Evolutionary conservation across 2,888 invertebrate species (phyloP).

Genomic region (Tinea trinotella): DNA sequence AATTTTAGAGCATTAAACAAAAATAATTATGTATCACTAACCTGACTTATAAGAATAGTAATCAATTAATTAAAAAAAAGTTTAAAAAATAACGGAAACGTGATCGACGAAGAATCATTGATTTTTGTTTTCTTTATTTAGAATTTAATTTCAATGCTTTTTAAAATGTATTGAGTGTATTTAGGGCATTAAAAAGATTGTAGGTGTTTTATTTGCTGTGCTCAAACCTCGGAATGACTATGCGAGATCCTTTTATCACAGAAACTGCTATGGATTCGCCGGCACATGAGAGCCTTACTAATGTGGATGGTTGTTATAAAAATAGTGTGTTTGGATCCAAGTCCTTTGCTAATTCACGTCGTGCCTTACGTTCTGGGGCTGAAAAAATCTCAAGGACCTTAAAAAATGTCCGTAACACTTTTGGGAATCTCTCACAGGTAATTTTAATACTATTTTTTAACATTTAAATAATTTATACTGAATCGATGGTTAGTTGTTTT

Average conservation of each 20-base stretch:
- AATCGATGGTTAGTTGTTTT: too few relatives aligned
- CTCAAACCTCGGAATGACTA: not conserved
- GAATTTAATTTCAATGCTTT: not conserved
- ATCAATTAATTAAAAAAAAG: not conserved
- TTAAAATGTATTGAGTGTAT: not conserved
- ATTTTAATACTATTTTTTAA: not conserved
- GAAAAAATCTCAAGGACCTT: conserved; percentile 78
- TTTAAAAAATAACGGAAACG: not conserved
- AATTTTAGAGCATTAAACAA: too few relatives aligned
- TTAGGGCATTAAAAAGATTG: not conserved
- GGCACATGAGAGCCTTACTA: conserved; percentile 49
- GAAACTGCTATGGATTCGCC: conserved; percentile 53
- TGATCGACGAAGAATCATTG: not conserved
- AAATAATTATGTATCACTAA: too few relatives aligned
- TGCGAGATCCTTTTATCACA: conserved; percentile 9
- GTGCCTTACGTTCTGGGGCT: conserved; percentile 75
- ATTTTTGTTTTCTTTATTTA: conserved; percentile 4
- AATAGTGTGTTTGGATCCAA: conserved; percentile 49
- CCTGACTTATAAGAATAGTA: too few relatives aligned
- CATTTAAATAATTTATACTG: not conserved
- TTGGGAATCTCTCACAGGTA: conserved; percentile 79
- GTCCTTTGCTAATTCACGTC: conserved; percentile 74
- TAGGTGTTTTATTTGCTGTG: not conserved
- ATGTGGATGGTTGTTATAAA: conserved; percentile 59
- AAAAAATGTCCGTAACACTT: conserved; percentile 75